A percentile compares a stretch with the other conserved stretches of the same genome.
Evolutionary conservation across 2,888 invertebrate species (phyloP).

Genomic region (Apamea monoglypha): DNA sequence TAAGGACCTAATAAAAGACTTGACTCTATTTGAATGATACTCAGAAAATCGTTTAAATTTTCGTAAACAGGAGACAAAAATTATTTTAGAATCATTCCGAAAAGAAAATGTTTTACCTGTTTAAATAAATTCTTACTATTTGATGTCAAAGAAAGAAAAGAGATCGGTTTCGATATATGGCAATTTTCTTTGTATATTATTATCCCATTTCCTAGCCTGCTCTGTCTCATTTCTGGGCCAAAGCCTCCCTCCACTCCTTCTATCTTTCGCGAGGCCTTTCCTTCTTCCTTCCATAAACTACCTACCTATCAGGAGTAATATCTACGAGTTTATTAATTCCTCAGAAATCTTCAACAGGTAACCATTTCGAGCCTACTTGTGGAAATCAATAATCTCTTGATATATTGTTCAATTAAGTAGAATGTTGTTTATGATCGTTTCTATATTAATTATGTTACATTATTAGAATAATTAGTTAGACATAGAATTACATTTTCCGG

Average conservation of each 20-base stretch:
- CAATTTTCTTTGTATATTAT: neutral
- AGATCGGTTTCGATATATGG: neutral
- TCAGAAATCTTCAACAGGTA: neutral
- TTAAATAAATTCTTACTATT: neutral
- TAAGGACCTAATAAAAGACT: too few species aligned
- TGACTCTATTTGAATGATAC: neutral
- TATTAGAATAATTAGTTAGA: neutral
- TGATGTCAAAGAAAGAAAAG: neutral
- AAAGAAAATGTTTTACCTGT: neutral
- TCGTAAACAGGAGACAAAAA: neutral
- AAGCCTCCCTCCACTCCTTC: neutral
- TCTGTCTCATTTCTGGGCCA: neutral
- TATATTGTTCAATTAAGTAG: neutral
- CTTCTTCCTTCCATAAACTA: neutral
- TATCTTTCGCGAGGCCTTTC: neutral
- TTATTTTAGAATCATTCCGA: neutral
- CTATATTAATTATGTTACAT: neutral
- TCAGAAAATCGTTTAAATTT: neutral
- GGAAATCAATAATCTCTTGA: constrained; percentile 11
- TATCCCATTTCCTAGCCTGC: neutral
- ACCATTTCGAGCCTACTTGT: too few species aligned
- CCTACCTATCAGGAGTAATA: neutral
- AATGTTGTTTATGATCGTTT: neutral
- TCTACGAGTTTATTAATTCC: neutral
- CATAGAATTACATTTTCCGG: neutral